Evolutionary conservation across 1,140 invertebrate genomes (phyloP).

Genomic region (Rhizoglyphus robini): DNA sequence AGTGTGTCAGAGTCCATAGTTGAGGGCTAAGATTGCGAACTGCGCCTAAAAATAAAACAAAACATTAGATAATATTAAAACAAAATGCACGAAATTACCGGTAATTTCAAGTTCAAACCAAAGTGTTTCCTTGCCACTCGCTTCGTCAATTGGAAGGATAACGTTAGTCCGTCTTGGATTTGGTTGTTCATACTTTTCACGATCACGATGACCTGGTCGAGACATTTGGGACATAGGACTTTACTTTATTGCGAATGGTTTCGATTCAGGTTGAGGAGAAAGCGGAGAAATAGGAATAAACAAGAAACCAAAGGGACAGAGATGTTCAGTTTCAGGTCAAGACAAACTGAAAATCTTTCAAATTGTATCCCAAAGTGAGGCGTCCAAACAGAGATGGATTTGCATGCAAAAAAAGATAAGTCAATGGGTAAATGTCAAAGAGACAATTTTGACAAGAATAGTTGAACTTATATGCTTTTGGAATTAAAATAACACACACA

Average conservation of each 20-base stretch:
- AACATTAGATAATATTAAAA: conserved; percentile 28
- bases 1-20: conserved; percentile 73
- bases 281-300: neutral
- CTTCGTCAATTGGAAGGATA: conserved; percentile 81
- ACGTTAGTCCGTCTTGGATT: conserved; percentile 57
- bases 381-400: no score
- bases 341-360: neutral
- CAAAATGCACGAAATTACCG: conserved; percentile 28
- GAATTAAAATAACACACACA: no score
- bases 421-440: no score
- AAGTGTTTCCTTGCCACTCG: conserved; percentile 68
- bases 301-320: neutral
- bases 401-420: no score
- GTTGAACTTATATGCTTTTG: no score
- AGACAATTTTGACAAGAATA: no score
- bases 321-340: neutral
- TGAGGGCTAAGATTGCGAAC: conserved; percentile 78
- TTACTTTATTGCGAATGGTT: no score
- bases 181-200: conserved; percentile 30
- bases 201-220: conserved; percentile 24
- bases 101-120: conserved; percentile 47
- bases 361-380: no score
- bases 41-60: conserved; percentile 53
- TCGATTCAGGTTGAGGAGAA: neutral
- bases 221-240: conserved; percentile 11